A percentile compares a stretch with the other conserved stretches of the same genome.
Evolutionary conservation across 2,888 invertebrate species (phyloP).

Genomic region (Thecocarcelia acutangulata): DNA sequence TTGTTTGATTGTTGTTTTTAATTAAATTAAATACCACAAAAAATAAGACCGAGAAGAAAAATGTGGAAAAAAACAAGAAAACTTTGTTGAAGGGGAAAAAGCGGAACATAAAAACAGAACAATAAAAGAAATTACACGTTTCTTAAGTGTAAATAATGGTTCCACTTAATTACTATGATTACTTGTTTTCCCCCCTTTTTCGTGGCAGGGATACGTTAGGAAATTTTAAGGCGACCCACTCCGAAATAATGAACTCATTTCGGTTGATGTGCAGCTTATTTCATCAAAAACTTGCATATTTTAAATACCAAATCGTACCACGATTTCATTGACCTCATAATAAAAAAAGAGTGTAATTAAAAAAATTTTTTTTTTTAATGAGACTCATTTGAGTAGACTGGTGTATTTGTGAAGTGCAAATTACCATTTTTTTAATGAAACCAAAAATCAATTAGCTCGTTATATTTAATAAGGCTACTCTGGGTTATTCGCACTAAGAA

Average conservation of each 20-base stretch:
- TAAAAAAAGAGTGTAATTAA: no score
- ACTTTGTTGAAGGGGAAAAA: neutral
- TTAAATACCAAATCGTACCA: neutral
- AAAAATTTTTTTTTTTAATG: no score
- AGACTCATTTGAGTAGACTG: no score
- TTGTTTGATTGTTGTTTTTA: constrained; percentile 68
- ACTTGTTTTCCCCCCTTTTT: constrained; percentile 20
- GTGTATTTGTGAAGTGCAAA: no score
- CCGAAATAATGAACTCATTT: constrained; percentile 5
- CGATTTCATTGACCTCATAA: no score
- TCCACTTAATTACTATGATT: constrained; percentile 68
- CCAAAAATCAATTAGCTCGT: no score
- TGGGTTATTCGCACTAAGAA: no score
- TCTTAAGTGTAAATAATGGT: constrained; percentile 69
- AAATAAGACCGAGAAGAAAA: constrained; percentile 28
- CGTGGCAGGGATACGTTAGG: neutral
- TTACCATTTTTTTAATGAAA: no score
- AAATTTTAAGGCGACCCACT: constrained; percentile 3
- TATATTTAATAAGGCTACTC: no score
- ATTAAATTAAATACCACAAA: constrained; percentile 65
- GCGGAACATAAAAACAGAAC: neutral
- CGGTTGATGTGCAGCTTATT: constrained; percentile 29
- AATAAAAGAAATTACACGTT: constrained; percentile 61
- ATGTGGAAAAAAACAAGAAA: constrained; percentile 9
- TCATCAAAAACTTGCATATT: constrained; percentile 46